A percentile compares a stretch with the other conserved stretches of the same genome.
These are phyloP conservation scores for Tachina fera DNA, from an alignment of 2,888 invertebrate genomes.

Conservation along the genomic window DNA sequence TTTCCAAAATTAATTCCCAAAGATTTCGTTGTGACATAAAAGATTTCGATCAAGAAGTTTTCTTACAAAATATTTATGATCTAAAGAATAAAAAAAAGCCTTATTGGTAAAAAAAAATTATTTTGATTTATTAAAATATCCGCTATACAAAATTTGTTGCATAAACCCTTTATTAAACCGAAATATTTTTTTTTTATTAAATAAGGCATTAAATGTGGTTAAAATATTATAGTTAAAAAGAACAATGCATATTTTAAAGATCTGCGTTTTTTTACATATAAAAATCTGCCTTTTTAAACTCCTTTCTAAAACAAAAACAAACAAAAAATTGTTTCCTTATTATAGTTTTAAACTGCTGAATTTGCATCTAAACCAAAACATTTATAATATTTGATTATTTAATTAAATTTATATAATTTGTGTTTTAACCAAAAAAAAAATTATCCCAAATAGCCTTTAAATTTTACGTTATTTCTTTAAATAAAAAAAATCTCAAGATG, in stretches of 20 bases:
- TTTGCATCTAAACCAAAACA: slow-evolving; percentile 11
- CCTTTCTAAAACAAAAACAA: background rate
- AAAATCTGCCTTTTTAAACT: background rate
- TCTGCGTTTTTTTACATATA: background rate
- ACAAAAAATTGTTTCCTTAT: slow-evolving; percentile 15
- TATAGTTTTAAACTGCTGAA: slow-evolving; percentile 30
- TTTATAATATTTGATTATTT: background rate
- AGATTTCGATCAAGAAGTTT: too few species aligned
- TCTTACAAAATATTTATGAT: too few species aligned
- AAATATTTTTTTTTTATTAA: too few species aligned
- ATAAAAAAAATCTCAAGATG: slow-evolving; percentile 19
- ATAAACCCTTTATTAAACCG: too few species aligned
- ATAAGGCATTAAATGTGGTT: too few species aligned
- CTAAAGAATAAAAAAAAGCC: too few species aligned
- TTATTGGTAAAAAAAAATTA: too few species aligned
- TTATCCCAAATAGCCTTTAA: slow-evolving; percentile 38
- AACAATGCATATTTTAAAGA: background rate
- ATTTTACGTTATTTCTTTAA: slow-evolving; percentile 22
- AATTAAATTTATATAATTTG: background rate
- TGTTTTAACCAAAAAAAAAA: slow-evolving; percentile 49
- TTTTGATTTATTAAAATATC: too few species aligned
- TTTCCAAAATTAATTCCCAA: too few species aligned
- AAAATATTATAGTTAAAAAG: background rate
- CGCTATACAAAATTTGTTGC: too few species aligned
- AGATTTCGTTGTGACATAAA: too few species aligned